Conservation (phyloP, 2,797 vertebrate genomes). For the Sardinella longiceps region DNA sequence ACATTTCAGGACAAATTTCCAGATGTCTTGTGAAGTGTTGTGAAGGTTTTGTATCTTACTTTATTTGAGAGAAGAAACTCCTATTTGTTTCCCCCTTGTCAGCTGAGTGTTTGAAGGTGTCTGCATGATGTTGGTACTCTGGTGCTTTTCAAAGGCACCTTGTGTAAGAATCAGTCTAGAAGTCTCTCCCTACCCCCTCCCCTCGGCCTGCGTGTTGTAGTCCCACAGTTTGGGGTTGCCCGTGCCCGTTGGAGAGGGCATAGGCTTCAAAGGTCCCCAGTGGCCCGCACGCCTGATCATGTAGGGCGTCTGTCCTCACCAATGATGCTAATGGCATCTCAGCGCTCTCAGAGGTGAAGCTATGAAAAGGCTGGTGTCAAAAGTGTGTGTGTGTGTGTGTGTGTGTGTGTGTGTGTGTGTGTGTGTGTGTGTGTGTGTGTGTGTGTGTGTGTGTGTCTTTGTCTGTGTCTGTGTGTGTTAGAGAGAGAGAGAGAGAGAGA, state of each 20-base stretch:
- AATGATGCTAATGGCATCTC: conserved; percentile 63
- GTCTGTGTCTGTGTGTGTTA: conserved; percentile 4
- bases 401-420: background rate
- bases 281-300: conserved; percentile 41
- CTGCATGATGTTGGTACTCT: conserved; percentile 43
- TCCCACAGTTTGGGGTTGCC: conserved; percentile 47
- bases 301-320: conserved; percentile 56
- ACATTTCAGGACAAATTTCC: too few species aligned
- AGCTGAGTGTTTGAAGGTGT: conserved; percentile 33
- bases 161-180: background rate
- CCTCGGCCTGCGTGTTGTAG: conserved; percentile 42
- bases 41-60: background rate
- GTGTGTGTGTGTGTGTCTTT: background rate
- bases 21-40: too few species aligned
- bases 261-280: conserved; percentile 54
- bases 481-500: too few species aligned
- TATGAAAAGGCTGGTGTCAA: conserved; percentile 56
- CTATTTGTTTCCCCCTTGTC: background rate
- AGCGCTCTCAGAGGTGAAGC: conserved; percentile 53
- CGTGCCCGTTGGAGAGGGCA: conserved; percentile 49
- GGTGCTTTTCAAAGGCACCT: conserved; percentile 1
- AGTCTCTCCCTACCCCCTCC: too few species aligned
- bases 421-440: background rate
- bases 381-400: conserved; percentile 45
- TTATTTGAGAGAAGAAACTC: background rate